A percentile compares a stretch with the other conserved stretches of the same genome.
phyloP scores from a whole-genome alignment of 2,888 invertebrate species.

The Cremastobaeus sp. region DNA sequence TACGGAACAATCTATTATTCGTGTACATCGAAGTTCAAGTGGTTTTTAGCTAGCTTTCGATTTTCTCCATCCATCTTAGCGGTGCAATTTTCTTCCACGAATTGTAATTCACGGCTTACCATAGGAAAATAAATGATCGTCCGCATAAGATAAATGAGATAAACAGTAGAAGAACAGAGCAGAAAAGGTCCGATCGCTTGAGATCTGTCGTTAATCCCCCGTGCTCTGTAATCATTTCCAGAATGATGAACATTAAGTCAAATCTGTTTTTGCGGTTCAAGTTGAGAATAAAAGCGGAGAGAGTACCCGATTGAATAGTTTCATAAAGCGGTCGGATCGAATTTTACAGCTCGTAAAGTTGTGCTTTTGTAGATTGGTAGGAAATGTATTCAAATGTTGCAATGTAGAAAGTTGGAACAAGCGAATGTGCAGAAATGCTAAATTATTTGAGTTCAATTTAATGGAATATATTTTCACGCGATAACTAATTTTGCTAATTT shows the following conservation, averaged over 20 bases:
- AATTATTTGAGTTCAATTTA: too few species aligned
- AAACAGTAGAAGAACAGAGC: constrained; percentile 41
- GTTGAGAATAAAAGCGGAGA: constrained; percentile 30
- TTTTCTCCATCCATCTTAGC: constrained; percentile 37
- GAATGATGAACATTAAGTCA: constrained; percentile 36
- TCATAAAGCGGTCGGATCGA: constrained; percentile 32
- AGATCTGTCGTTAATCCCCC: constrained; percentile 47
- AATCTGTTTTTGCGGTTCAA: constrained; percentile 44
- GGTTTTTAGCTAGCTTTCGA: constrained; percentile 1
- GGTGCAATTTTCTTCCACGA: constrained; percentile 41
- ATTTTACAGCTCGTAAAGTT: constrained; percentile 22
- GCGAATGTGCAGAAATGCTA: too few species aligned
- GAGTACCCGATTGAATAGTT: constrained; percentile 28
- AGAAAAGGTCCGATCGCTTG: constrained; percentile 50
- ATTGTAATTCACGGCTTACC: constrained; percentile 54
- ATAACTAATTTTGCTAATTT: too few species aligned
- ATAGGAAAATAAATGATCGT: constrained; percentile 54
- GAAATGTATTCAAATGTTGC: background rate
- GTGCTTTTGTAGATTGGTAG: constrained; percentile 8
- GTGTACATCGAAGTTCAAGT: constrained; percentile 7
- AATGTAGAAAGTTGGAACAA: constrained; percentile 10
- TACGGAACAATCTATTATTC: constrained; percentile 21
- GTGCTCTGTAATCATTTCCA: constrained; percentile 27
- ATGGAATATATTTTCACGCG: too few species aligned
- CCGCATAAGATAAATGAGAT: constrained; percentile 52